Conservation (phyloP, 1,140 invertebrate genomes). For the Lutraria rhynchaena region DNA sequence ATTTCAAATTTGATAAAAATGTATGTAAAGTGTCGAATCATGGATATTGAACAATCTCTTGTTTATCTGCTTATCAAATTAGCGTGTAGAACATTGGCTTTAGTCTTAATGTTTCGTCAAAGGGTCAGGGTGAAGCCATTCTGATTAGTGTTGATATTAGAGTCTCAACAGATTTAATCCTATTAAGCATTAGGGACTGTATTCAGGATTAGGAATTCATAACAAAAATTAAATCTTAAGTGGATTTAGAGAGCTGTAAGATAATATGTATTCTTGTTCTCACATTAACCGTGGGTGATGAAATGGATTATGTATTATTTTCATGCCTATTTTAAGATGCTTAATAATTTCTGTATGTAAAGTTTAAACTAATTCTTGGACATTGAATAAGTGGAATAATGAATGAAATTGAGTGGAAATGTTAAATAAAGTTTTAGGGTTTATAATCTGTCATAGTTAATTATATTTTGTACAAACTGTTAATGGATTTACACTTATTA, state of each 20-base stretch:
- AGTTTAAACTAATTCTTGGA: no score
- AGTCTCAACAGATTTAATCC: background rate
- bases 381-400: no score
- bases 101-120: conserved; percentile 28
- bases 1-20: conserved; percentile 10
- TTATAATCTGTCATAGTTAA: conserved; percentile 10
- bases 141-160: no score
- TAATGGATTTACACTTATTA: background rate
- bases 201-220: background rate
- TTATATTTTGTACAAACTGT: conserved; percentile 23
- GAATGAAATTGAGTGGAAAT: conserved; percentile 32
- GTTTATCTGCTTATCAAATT: no score
- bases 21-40: no score
- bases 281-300: background rate
- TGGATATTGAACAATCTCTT: no score
- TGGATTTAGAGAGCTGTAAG: conserved; percentile 9
- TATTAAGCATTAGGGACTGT: background rate
- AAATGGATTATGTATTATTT: no score
- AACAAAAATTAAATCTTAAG: conserved; percentile 26
- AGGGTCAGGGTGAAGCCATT: conserved; percentile 7
- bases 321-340: no score
- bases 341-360: no score
- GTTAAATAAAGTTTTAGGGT: conserved; percentile 25
- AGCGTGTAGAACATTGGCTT: background rate
- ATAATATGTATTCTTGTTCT: conserved; percentile 1